These are phyloP conservation scores for Mobula hypostoma DNA, from an alignment of 2,113 vertebrate species.

Conservation along the genomic window DNA sequence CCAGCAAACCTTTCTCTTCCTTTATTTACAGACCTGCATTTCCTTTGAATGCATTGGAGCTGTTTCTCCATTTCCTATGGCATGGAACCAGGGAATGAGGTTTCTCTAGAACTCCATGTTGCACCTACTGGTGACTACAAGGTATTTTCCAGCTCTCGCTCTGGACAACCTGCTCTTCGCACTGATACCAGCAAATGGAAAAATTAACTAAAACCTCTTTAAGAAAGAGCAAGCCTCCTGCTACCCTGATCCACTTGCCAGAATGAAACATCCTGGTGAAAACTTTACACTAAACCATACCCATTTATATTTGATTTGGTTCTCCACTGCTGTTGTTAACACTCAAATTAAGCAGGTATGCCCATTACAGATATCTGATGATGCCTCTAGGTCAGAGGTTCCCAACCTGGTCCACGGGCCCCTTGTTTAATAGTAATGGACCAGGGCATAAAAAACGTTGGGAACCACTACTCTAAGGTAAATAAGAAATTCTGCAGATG, in stretches of 20 bases:
- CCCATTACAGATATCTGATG: neutral
- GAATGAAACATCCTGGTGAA: too few relatives aligned
- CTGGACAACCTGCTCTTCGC: neutral
- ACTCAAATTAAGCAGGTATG: neutral
- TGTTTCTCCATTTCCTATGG: neutral
- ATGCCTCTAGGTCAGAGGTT: neutral
- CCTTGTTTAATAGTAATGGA: too few relatives aligned
- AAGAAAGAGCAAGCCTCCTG: neutral
- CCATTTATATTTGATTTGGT: neutral
- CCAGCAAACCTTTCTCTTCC: too few relatives aligned
- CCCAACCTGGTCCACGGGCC: too few relatives aligned
- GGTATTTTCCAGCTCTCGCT: neutral
- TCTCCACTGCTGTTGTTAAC: neutral
- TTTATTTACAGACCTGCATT: too few relatives aligned
- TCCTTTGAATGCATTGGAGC: too few relatives aligned
- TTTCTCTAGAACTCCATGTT: neutral
- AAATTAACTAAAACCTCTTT: neutral
- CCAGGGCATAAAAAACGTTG: too few relatives aligned
- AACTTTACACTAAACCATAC: neutral
- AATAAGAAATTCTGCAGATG: too few relatives aligned
- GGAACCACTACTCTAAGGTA: too few relatives aligned
- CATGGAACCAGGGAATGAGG: neutral
- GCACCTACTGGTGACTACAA: neutral
- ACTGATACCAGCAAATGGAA: neutral
- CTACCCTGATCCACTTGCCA: too few relatives aligned